phyloP scores from a whole-genome alignment of 1,140 invertebrate species.

The Idris sp. region DNA sequence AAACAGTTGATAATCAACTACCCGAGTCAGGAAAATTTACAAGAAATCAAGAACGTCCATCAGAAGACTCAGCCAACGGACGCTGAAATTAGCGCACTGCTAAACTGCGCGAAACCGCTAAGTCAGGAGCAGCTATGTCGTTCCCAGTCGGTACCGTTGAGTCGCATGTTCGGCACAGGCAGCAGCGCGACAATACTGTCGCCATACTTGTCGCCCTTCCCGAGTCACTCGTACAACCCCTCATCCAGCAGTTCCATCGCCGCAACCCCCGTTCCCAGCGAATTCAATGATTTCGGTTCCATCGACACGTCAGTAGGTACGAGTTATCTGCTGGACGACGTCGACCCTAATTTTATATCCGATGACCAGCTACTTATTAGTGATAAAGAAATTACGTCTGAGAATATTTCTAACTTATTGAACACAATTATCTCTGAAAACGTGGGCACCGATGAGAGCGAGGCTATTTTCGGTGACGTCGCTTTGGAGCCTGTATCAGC shows the following conservation, averaged over 20 bases:
- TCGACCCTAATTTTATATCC: conserved; percentile 70
- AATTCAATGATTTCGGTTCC: conserved; percentile 83
- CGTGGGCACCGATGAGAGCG: conserved; percentile 63
- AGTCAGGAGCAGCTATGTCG: conserved; percentile 77
- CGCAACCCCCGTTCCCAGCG: conserved; percentile 83
- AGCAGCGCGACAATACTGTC: conserved; percentile 72
- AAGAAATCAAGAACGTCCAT: conserved; percentile 72
- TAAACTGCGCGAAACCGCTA: conserved; percentile 66
- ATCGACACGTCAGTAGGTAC: conserved; percentile 79
- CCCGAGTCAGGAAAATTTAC: conserved; percentile 75
- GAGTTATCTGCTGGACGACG: conserved; percentile 71
- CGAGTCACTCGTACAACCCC: conserved; percentile 72
- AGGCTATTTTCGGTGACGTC: conserved; percentile 64
- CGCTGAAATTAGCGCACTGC: conserved; percentile 72
- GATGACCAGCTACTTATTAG: conserved; percentile 72
- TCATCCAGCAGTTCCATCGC: conserved; percentile 83
- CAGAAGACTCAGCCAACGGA: conserved; percentile 70
- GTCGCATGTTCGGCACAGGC: conserved; percentile 80
- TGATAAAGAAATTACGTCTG: conserved; percentile 73
- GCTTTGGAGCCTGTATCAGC: conserved; percentile 56
- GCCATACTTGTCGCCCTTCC: conserved; percentile 67
- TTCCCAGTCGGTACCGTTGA: conserved; percentile 87
- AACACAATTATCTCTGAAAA: conserved; percentile 73
- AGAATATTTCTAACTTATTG: conserved; percentile 75
- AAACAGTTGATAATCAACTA: conserved; percentile 77